Percentiles rank a stretch among this genome's conserved stretches.
These are phyloP conservation scores for Sebastes fasciatus DNA, from an alignment of 2,113 vertebrate species.

Conservation along the genomic window DNA sequence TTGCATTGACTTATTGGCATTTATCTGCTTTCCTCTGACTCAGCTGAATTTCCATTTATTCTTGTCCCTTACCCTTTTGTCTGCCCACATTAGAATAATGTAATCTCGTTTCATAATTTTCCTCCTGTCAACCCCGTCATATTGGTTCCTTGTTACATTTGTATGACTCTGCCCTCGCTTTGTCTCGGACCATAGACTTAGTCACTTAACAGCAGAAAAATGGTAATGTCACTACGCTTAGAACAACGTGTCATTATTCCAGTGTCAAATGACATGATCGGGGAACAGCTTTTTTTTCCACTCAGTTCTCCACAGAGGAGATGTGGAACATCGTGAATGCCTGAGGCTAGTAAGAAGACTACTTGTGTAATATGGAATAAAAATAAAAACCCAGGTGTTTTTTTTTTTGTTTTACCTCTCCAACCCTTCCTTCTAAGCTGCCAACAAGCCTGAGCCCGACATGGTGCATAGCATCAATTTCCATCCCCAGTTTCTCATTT, in stretches of 20 bases:
- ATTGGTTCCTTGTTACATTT: slow-evolving; percentile 69
- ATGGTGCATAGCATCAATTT: slow-evolving; percentile 53
- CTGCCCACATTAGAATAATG: slow-evolving; percentile 73
- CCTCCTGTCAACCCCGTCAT: slow-evolving; percentile 55
- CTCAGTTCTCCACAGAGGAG: slow-evolving; percentile 4
- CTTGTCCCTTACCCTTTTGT: slow-evolving; percentile 72
- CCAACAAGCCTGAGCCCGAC: slow-evolving; percentile 27
- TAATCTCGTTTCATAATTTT: slow-evolving; percentile 72
- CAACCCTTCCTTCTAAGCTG: slow-evolving; percentile 23
- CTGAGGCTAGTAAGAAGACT: slow-evolving; percentile 9
- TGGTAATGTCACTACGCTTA: slow-evolving; percentile 39
- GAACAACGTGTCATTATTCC: slow-evolving; percentile 63
- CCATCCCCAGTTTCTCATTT: slow-evolving; percentile 58
- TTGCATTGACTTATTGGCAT: slow-evolving; percentile 71
- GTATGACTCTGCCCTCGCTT: slow-evolving; percentile 58
- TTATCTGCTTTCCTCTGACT: slow-evolving; percentile 76
- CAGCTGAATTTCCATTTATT: slow-evolving; percentile 76
- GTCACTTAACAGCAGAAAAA: slow-evolving; percentile 57
- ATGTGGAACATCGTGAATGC: slow-evolving; percentile 27
- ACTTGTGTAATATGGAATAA: slow-evolving; percentile 27
- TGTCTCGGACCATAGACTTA: slow-evolving; percentile 51
- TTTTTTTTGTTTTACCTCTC: slow-evolving; percentile 17
- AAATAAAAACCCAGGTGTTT: slow-evolving; percentile 31
- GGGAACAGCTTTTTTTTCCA: slow-evolving; percentile 23
- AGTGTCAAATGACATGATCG: slow-evolving; percentile 60